A percentile compares a stretch with the other conserved stretches of the same genome.
Evolutionary conservation across 2,113 vertebrate species (phyloP).

Genomic region (Silurus asotus): DNA sequence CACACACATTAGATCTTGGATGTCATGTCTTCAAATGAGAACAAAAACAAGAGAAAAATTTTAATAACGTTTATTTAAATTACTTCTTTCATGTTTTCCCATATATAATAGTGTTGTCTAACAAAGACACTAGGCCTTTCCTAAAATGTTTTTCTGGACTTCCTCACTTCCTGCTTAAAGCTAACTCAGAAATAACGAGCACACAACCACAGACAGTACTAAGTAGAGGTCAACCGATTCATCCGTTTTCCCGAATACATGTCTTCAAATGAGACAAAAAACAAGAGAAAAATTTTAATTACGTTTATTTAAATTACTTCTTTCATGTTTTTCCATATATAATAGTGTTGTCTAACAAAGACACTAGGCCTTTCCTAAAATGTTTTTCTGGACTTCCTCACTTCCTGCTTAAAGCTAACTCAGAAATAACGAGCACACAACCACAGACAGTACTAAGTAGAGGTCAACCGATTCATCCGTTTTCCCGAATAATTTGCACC

Average conservation of each 20-base stretch:
- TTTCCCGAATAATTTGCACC: too few species aligned
- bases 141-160: neutral
- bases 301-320: neutral
- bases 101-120: neutral
- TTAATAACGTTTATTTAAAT: neutral
- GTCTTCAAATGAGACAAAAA: neutral
- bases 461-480: too few species aligned
- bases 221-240: neutral
- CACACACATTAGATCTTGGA: neutral
- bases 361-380: neutral
- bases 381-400: neutral
- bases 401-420: neutral
- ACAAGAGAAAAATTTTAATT: neutral
- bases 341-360: neutral
- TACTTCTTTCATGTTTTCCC: neutral
- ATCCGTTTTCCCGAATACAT: too few species aligned
- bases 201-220: neutral
- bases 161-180: neutral
- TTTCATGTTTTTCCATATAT: neutral
- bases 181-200: neutral
- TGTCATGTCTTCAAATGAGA: neutral
- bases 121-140: neutral
- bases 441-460: neutral
- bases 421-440: neutral
- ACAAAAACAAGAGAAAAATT: neutral